A percentile compares a stretch with the other conserved stretches of the same genome.
phyloP scores from a whole-genome alignment of 2,797 vertebrate species.

The Anguilla anguilla region DNA sequence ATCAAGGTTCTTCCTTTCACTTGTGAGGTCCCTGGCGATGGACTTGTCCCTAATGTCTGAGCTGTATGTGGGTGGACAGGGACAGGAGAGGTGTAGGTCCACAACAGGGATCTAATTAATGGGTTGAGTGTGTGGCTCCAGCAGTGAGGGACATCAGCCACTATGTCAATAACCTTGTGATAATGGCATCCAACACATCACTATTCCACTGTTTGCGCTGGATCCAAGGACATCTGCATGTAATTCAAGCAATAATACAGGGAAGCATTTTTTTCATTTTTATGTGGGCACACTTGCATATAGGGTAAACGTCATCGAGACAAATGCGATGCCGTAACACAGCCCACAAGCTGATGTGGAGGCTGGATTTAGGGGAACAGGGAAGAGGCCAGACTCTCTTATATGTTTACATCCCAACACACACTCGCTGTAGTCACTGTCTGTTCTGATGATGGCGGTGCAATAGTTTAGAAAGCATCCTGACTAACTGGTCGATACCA shows the following conservation, averaged over 20 bases:
- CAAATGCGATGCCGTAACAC: background rate
- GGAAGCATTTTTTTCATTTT: background rate
- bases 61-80: background rate
- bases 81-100: background rate
- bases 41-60: background rate
- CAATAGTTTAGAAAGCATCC: background rate
- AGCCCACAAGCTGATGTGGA: background rate
- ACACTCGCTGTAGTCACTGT: background rate
- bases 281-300: background rate
- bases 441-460: background rate
- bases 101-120: background rate
- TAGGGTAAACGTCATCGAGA: background rate
- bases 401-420: background rate
- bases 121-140: background rate
- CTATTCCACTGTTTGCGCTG: background rate
- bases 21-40: background rate
- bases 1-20: background rate
- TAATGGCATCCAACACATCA: background rate
- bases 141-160: background rate
- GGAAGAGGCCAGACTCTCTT: background rate
- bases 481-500: background rate
- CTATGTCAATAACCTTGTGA: background rate
- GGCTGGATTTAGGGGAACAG: background rate
- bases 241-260: slow-evolving; percentile 3
- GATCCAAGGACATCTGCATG: slow-evolving; percentile 6